phyloP scores from a whole-genome alignment of 2,113 vertebrate species.

The Ploceus nigricollis region DNA sequence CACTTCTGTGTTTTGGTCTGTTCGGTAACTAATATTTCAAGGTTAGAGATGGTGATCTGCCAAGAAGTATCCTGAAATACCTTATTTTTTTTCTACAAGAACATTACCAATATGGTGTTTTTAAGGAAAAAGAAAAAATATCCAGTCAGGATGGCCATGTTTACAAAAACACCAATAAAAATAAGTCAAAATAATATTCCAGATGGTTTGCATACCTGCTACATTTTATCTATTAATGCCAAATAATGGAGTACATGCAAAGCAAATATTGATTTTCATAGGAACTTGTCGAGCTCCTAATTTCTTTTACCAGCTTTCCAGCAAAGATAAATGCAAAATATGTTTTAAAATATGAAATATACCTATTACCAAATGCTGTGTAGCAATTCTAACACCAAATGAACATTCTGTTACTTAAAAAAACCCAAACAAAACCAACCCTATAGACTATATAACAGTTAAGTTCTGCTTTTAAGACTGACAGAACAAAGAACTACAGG shows the following conservation, averaged over 20 bases:
- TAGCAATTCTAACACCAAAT: background rate
- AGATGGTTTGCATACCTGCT: background rate
- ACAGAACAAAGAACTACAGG: background rate
- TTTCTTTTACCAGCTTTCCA: background rate
- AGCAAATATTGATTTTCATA: background rate
- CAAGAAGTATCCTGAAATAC: background rate
- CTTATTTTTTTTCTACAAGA: background rate
- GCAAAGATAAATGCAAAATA: background rate
- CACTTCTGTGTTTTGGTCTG: background rate
- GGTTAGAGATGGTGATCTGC: background rate
- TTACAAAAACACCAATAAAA: background rate
- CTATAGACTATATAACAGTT: background rate
- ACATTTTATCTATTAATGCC: background rate
- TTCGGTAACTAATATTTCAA: background rate
- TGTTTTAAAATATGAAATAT: background rate
- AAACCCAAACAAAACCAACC: background rate
- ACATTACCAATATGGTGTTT: background rate
- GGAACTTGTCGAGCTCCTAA: accelerated
- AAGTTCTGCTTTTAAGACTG: background rate
- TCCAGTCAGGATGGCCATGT: background rate
- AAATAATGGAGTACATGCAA: background rate
- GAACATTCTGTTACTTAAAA: background rate
- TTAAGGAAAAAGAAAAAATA: background rate
- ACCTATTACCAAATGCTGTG: background rate
- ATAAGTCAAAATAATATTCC: background rate